A percentile compares a stretch with the other conserved stretches of the same genome.
phyloP scores from a whole-genome alignment of 2,888 invertebrate species.

The Celastrina argiolus region DNA sequence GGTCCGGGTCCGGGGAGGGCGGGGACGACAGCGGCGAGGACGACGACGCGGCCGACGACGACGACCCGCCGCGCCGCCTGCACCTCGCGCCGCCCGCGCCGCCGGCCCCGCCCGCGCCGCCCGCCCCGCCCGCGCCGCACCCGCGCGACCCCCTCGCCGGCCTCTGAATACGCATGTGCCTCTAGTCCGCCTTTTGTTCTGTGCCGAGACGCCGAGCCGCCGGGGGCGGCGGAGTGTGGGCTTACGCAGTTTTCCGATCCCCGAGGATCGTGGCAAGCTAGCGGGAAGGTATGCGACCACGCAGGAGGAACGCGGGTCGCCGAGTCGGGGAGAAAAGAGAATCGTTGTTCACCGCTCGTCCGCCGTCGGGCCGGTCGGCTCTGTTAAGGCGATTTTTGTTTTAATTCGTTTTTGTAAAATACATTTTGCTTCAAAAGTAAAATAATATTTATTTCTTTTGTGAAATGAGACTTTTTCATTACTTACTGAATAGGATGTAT shows the following conservation, averaged over 20 bases:
- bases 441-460: constrained; percentile 66
- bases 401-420: constrained; percentile 53
- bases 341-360: background rate
- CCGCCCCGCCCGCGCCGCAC: constrained; percentile 35
- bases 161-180: constrained; percentile 36
- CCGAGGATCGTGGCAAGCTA: background rate
- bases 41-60: constrained; percentile 46
- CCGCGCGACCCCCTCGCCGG: constrained; percentile 37
- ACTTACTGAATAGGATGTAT: constrained; percentile 48
- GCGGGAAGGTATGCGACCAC: background rate
- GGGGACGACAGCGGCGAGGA: constrained; percentile 41
- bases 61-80: constrained; percentile 37
- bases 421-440: constrained; percentile 67
- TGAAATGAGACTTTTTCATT: constrained; percentile 48
- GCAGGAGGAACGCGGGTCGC: background rate
- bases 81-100: constrained; percentile 39
- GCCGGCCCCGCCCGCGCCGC: constrained; percentile 36
- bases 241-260: background rate
- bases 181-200: constrained; percentile 33
- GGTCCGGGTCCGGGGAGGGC: constrained; percentile 50
- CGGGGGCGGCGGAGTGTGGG: background rate
- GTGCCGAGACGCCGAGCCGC: constrained; percentile 20
- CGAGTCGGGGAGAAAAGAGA: background rate
- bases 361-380: constrained; percentile 27
- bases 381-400: constrained; percentile 36